A percentile compares a stretch with the other conserved stretches of the same genome.
These are phyloP conservation scores for Drosophila austrosaltans DNA, from an alignment of 2,888 invertebrate genomes.

Conservation along the genomic window DNA sequence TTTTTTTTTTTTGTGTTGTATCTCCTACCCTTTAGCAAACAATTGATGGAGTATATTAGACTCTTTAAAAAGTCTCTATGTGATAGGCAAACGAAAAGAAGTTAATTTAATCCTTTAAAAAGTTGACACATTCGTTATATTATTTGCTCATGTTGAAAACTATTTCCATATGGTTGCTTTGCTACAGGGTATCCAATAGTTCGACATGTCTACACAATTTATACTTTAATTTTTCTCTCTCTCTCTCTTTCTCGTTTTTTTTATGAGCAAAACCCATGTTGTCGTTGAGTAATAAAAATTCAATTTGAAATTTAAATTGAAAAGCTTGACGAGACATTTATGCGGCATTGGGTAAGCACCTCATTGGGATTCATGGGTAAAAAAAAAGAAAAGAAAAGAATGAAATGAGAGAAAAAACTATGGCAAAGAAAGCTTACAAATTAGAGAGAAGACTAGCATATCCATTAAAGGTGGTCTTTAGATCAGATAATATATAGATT, in stretches of 20 bases:
- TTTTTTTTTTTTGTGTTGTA: slow-evolving; percentile 1
- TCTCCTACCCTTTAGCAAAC: neutral
- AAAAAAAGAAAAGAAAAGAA: neutral
- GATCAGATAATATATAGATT: too few species aligned
- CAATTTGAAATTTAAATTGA: slow-evolving; percentile 70
- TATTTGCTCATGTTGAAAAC: neutral
- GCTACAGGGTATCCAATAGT: neutral
- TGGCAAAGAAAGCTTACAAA: too few species aligned
- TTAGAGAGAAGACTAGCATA: too few species aligned
- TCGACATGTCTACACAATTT: neutral
- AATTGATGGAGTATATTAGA: neutral
- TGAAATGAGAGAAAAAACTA: too few species aligned
- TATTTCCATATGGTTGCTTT: neutral
- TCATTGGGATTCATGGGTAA: slow-evolving; percentile 14
- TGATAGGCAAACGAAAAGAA: too few species aligned
- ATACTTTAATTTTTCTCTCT: neutral
- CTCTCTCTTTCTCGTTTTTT: slow-evolving; percentile 33
- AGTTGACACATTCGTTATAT: neutral
- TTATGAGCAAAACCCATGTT: slow-evolving; percentile 44
- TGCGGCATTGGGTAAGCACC: slow-evolving; percentile 27
- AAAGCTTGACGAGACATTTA: slow-evolving; percentile 47
- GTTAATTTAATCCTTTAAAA: too few species aligned
- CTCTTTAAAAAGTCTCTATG: too few species aligned
- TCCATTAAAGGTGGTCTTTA: too few species aligned
- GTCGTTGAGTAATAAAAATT: slow-evolving; percentile 56